A percentile compares a stretch with the other conserved stretches of the same genome.
Evolutionary conservation across 2,113 vertebrate species (phyloP).

Genomic region (Lagenorhynchus albirostris): DNA sequence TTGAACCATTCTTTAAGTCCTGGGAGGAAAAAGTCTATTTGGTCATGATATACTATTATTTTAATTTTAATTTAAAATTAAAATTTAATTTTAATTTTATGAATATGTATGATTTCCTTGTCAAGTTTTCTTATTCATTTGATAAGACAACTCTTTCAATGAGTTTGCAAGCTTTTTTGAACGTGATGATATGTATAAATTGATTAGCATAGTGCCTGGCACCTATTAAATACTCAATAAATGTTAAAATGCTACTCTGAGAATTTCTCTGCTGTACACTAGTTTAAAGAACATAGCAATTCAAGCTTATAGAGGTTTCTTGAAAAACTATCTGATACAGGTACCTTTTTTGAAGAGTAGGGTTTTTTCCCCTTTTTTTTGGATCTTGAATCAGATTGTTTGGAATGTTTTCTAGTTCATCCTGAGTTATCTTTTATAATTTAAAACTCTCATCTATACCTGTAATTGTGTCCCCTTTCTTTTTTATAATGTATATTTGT

Average conservation of each 20-base stretch:
- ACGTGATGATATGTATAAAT: not conserved
- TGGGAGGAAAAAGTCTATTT: not conserved
- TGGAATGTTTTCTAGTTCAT: not conserved
- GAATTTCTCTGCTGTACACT: not conserved
- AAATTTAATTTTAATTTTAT: not conserved
- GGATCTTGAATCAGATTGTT: not conserved
- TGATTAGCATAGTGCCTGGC: not conserved
- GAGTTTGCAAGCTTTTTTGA: constrained; percentile 29
- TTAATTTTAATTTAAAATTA: not conserved
- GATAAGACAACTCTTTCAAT: not conserved
- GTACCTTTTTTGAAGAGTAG: not conserved
- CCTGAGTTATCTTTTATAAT: not conserved
- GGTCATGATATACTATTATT: not conserved
- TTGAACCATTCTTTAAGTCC: not conserved
- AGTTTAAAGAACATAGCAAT: not conserved
- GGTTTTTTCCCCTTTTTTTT: not conserved
- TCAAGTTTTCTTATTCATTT: not conserved
- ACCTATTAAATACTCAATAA: not conserved
- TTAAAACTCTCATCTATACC: not conserved
- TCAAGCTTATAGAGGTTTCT: not conserved
- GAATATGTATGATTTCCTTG: not conserved
- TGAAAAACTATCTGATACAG: not conserved
- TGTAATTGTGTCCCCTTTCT: not conserved
- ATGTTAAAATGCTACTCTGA: not conserved
- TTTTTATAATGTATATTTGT: not conserved